phyloP scores from a whole-genome alignment of 2,113 vertebrate species.

The Nestor notabilis region DNA sequence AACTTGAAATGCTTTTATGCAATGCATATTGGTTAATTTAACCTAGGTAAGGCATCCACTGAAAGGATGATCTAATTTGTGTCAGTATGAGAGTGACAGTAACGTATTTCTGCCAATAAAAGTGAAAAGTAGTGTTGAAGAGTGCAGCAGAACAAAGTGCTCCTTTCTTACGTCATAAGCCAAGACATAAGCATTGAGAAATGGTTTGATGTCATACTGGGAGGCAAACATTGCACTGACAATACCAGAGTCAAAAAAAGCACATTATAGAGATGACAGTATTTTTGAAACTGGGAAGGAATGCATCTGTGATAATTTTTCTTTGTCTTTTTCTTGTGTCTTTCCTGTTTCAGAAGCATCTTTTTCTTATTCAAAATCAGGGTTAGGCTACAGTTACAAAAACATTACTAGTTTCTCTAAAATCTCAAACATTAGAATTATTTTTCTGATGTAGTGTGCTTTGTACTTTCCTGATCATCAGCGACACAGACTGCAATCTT shows the following conservation, averaged over 20 bases:
- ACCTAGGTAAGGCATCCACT: background rate
- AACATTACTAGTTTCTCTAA: background rate
- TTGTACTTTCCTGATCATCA: background rate
- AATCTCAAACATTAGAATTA: background rate
- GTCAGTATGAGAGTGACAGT: background rate
- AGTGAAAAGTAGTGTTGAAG: background rate
- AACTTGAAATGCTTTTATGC: background rate
- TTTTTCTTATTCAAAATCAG: background rate
- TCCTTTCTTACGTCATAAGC: background rate
- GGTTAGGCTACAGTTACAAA: background rate
- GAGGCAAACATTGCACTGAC: background rate
- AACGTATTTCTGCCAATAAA: background rate
- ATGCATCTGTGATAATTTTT: background rate
- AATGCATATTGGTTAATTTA: background rate
- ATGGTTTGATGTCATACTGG: background rate
- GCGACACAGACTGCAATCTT: fast-evolving
- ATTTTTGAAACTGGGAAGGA: background rate
- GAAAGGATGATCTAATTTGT: background rate
- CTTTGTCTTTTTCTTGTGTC: background rate
- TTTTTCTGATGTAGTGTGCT: background rate
- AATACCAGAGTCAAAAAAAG: background rate
- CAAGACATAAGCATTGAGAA: background rate
- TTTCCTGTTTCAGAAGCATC: background rate
- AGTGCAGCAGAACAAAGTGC: background rate
- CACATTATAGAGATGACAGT: background rate